Evolutionary conservation across 2,797 vertebrate species (phyloP).

Genomic region (Sphenopsis melanotis): DNA sequence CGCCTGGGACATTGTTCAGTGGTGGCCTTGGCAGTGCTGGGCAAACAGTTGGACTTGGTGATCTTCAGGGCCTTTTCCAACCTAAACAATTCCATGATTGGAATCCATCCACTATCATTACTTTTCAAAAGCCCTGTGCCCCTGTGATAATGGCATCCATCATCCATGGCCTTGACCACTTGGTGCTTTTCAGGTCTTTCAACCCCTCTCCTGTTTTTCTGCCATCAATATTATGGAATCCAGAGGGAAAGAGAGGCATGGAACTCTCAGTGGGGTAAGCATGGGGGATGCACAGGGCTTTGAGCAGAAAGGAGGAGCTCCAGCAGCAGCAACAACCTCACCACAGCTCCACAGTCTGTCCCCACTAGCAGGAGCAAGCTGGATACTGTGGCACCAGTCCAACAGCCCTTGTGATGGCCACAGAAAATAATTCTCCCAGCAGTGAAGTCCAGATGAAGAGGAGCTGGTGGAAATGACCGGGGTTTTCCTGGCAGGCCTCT

Average conservation of each 20-base stretch:
- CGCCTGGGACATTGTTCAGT: not conserved
- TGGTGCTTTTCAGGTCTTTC: not conserved
- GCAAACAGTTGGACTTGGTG: accelerated
- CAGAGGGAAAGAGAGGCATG: not conserved
- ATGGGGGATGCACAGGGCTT: accelerated
- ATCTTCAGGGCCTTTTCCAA: not conserved
- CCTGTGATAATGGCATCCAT: not conserved
- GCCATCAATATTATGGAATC: not conserved
- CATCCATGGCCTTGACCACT: not conserved
- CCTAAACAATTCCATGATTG: not conserved
- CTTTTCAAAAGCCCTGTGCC: accelerated
- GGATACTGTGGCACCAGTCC: not conserved
- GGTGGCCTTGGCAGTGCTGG: not conserved
- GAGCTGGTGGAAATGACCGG: not conserved
- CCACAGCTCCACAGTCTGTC: not conserved
- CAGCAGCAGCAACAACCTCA: not conserved
- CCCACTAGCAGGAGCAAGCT: not conserved
- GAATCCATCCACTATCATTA: too few species aligned
- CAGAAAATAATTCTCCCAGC: not conserved
- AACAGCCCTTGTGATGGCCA: not conserved
- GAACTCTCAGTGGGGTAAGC: accelerated
- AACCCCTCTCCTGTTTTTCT: not conserved
- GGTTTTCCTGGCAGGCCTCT: not conserved
- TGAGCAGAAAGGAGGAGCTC: not conserved
- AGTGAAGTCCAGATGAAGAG: not conserved